Evolutionary conservation across 92 coral and sea anemone genomes (phyloP).

Genomic region (Actinernus sp.): DNA sequence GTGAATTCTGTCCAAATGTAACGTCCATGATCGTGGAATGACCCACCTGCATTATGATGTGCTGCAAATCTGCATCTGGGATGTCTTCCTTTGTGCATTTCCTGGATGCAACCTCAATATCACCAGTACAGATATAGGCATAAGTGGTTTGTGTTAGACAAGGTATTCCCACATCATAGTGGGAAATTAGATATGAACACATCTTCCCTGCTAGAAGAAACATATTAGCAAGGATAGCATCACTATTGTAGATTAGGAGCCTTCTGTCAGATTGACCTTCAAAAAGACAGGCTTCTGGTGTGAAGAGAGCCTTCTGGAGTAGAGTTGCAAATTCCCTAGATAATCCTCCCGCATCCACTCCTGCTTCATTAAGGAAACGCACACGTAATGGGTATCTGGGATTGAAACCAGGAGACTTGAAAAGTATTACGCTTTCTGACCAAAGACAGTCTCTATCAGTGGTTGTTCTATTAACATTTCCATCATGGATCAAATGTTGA

Average conservation of each 20-base stretch:
- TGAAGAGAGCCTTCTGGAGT: constrained; percentile 11
- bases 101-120: constrained; percentile 25
- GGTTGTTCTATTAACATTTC: constrained; percentile 11
- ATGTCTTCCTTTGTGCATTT: constrained; percentile 30
- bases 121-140: constrained; percentile 36
- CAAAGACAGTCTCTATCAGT: constrained; percentile 21
- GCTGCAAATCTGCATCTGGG: constrained; percentile 24
- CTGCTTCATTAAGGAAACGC: constrained; percentile 39
- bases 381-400: constrained; percentile 30
- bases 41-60: too few species aligned
- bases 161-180: constrained; percentile 29
- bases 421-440: constrained; percentile 33
- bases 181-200: constrained; percentile 30
- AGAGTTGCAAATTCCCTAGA: constrained; percentile 39
- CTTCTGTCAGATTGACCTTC: constrained; percentile 35
- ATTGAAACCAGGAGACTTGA: constrained; percentile 30
- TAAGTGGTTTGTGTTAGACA: constrained; percentile 29
- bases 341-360: constrained; percentile 39
- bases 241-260: constrained; percentile 37
- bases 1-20: too few species aligned
- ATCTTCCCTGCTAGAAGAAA: constrained; percentile 34
- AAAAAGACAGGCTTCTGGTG: constrained; percentile 32
- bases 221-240: constrained; percentile 33
- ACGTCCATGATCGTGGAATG: too few species aligned
- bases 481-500: constrained; percentile 28